Evolutionary conservation across 2,797 vertebrate genomes (phyloP), one percentile per base, ranked within the genome.

Genomic region (Melanotaenia maccullochi): DNA sequence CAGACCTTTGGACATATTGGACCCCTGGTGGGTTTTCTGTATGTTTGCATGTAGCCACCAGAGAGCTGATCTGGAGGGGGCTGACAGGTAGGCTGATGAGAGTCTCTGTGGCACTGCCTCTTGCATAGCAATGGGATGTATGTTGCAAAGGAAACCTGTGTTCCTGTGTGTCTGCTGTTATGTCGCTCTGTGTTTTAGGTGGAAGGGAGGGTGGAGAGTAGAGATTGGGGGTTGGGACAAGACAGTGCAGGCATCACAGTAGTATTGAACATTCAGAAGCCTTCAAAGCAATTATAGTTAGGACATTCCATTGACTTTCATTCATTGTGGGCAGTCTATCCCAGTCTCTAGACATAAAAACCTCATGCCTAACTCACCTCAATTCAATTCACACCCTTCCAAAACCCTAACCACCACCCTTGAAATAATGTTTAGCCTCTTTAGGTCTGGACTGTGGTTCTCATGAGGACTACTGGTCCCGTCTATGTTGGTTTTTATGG

Each of bases 31-130:
- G 56, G 67, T 64, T 66, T 64, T 67, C 75, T 78, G 47, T 54
- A 44, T 79, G 85, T 85, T 85, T 79, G 59, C 57, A 51, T 76
- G 85, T 63, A 82, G 59, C 71, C 65, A 9, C 74, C 33, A 28
- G 80, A 84, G 83, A 75, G 76, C n/a, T 77, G 86, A 84, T 81
- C 63, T 58, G 9, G 52, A 66, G 71, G 67, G 60, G 75, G 51
- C 75, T 90, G 89, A 90, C 88, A 86, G 85, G 88, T 84, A 65
- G 68, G 73, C 75, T 81, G 74, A 85, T 83, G 79, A 77, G 71
- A 65, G 68, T 73, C 83, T 58, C 79, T 33, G 33, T 60, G 76
- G 89, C 18, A 35, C 73, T 33, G 63, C 73, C 60, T 73, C 52
- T 68, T 69, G 78, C 85, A 88, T 80, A 85, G 82, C 82, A 62